Evolutionary conservation across 2,797 vertebrate genomes (phyloP), one percentile per base, ranked within the genome.

Genomic region (Chloroceryle inda): DNA sequence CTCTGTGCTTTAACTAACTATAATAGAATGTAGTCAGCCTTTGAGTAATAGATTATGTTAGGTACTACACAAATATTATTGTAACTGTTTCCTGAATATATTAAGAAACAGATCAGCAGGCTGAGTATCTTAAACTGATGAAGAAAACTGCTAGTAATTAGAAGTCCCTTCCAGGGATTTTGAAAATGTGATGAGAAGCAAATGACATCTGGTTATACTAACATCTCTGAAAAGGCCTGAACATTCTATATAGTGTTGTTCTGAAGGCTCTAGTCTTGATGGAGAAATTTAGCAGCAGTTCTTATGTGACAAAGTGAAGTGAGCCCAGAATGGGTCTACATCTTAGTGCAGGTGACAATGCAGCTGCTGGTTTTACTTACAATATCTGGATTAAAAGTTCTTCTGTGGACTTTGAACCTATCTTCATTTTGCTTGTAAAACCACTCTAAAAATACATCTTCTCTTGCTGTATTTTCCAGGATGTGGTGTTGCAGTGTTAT

Each of bases 361-460:
- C 71, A 62, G 37, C 68, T 91, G 72, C 64, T 81, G 33, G 7
- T 42, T 87, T 64, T 92, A 63, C 23, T 58, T 26, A 40, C 23
- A 74, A 3, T 77, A 85, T 83, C 27, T 85, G 40, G 12, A 61
- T 91, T 80, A 77, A 88, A 85, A 88, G 37, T 6, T 11, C 14
- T 17, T 45, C 4, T n/a, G 33, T 13, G 56, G 27, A 50, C 59
- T 88, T 56, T 0, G 3, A 29, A 18, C 6, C 0, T 71, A n/a
- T 64, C 33, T 94, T 87, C 29, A n/a, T 80, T 87, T 76, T 74
- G 20, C 68, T 83, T 88, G 16, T 88, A 81, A 92, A 89, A 73
- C 44, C 52, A 50, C 47, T 26, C 59, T 61, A 74, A 74, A 17
- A 64, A 68, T 29, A 59, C 8, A 76, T 50, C 26, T 26, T 82